These are phyloP conservation scores for Fabriciana adippe DNA, from an alignment of 2,888 invertebrate species.

Conservation along the genomic window DNA sequence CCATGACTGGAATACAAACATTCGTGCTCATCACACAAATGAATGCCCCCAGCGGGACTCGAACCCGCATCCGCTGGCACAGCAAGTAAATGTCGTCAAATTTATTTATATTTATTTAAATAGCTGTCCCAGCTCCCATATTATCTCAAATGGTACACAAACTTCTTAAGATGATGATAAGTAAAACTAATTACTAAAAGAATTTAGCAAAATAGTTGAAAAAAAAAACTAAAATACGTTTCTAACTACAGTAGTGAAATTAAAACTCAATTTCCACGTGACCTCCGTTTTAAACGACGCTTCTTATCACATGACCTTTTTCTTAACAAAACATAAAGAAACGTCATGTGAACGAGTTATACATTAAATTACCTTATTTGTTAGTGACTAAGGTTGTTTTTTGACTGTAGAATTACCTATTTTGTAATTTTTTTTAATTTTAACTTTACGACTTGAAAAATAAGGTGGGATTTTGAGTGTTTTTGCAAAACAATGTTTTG, in stretches of 20 bases:
- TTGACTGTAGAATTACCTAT: neutral
- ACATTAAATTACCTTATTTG: constrained; percentile 5
- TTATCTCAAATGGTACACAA: too few relatives aligned
- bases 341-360: neutral
- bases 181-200: too few relatives aligned
- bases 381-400: neutral
- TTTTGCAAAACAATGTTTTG: neutral
- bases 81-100: too few relatives aligned
- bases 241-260: constrained; percentile 40
- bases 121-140: too few relatives aligned
- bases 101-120: neutral
- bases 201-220: too few relatives aligned
- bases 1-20: too few relatives aligned
- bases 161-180: too few relatives aligned
- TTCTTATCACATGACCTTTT: constrained; percentile 77
- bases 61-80: too few relatives aligned
- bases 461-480: neutral
- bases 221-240: constrained; percentile 2
- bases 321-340: constrained; percentile 57
- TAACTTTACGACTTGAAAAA: neutral
- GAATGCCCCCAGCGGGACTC: too few relatives aligned
- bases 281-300: constrained; percentile 59
- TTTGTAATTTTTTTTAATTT: neutral
- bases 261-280: constrained; percentile 57
- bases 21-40: too few relatives aligned